phyloP scores from a whole-genome alignment of 2,113 vertebrate genomes.

The Pelodiscus sinensis region DNA sequence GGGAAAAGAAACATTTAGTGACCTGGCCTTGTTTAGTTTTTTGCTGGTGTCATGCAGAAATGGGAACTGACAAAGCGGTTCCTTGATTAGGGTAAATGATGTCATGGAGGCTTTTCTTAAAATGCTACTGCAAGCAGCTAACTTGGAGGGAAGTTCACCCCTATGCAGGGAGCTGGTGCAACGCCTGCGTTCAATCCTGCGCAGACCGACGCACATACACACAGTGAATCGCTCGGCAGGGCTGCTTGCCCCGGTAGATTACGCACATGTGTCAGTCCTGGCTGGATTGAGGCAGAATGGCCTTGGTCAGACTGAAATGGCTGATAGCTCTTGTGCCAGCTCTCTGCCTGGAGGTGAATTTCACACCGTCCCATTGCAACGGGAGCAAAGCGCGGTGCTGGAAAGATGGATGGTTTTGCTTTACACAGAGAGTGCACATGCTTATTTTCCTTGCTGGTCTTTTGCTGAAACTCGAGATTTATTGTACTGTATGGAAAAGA shows the following conservation, averaged over 20 bases:
- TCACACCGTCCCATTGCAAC: fast-evolving
- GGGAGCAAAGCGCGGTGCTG: not conserved
- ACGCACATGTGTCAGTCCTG: not conserved
- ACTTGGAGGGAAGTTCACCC: not conserved
- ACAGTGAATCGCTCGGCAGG: not conserved
- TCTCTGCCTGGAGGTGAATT: fast-evolving
- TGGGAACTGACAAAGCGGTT: not conserved
- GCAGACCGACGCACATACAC: not conserved
- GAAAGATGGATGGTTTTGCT: constrained; percentile 49
- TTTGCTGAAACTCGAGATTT: constrained; percentile 69
- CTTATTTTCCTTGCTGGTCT: constrained; percentile 59
- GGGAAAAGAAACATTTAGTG: not conserved
- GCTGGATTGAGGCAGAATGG: not conserved
- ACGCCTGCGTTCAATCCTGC: not conserved
- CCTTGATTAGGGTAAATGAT: not conserved
- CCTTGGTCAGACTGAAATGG: fast-evolving
- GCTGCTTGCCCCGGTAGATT: not conserved
- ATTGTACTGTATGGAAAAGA: constrained; percentile 74
- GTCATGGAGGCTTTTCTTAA: not conserved
- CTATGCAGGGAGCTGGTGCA: not conserved
- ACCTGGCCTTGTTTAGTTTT: not conserved
- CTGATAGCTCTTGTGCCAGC: fast-evolving
- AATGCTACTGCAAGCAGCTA: not conserved
- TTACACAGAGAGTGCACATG: constrained; percentile 27
- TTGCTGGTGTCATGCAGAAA: not conserved